A percentile compares a stretch with the other conserved stretches of the same genome.
Evolutionary conservation across 2,888 invertebrate species (phyloP).

Genomic region (Agonopterix alstromeriana): DNA sequence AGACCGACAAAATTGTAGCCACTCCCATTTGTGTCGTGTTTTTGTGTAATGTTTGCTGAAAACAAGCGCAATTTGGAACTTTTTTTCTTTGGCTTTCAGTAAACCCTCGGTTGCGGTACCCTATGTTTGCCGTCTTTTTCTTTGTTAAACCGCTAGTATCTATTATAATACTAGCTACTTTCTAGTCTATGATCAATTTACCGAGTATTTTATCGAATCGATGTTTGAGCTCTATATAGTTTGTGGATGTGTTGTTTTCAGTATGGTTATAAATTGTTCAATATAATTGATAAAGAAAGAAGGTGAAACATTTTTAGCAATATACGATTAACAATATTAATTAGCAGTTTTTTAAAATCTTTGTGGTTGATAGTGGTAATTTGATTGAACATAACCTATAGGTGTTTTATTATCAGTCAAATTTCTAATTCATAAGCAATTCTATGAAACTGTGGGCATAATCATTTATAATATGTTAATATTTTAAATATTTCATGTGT

Average conservation of each 20-base stretch:
- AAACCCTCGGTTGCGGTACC: too few species aligned
- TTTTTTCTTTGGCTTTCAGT: too few species aligned
- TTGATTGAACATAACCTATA: conserved; percentile 49
- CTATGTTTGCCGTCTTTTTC: too few species aligned
- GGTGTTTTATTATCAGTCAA: conserved; percentile 20
- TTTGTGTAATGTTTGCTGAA: too few species aligned
- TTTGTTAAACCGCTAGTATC: neutral
- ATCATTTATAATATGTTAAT: conserved; percentile 30
- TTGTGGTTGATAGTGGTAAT: conserved; percentile 26
- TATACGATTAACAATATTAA: conserved; percentile 1
- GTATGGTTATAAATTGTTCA: conserved; percentile 8
- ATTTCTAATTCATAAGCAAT: conserved; percentile 8
- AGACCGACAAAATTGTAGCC: too few species aligned
- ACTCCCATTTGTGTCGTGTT: too few species aligned
- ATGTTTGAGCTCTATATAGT: neutral
- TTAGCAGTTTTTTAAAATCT: conserved; percentile 3
- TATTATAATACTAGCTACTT: conserved; percentile 1
- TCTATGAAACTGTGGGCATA: conserved; percentile 9
- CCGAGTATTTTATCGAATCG: neutral
- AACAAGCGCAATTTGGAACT: too few species aligned
- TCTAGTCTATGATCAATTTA: neutral
- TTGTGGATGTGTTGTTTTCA: conserved; percentile 8
- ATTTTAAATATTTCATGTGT: conserved; percentile 32
- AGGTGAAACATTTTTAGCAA: conserved; percentile 15
- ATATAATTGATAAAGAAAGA: conserved; percentile 6